Base-by-base conservation (phyloP, 2,113 vertebrate genomes). In the Amphilophus citrinellus region DNA sequence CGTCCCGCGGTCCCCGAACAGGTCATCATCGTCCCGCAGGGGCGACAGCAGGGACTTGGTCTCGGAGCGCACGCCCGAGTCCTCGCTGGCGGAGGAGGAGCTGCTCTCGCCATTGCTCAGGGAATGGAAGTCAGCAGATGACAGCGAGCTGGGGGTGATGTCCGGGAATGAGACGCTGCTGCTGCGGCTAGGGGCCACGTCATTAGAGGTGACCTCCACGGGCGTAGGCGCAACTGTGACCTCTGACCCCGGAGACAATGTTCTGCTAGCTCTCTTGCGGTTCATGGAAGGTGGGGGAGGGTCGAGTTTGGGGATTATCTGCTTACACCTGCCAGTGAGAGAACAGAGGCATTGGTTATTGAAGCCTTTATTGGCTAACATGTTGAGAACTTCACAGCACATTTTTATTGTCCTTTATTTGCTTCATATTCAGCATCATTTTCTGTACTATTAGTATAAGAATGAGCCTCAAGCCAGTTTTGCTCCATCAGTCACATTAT, bases 261-360 rank as follows among this genome's bases (percentile, higher is more conserved):
- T 96, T 90, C 97, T 95, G 88, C 95, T 95, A 0, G 95, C 94
- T 15, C 97, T 93, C 68, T 97, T 97, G 35, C 97, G 95, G 89
- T 89, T 96, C 60, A 93, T 50, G 62, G 95, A 92, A 5, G 96
- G 95, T 0, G 96, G 97, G 0, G 96, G 97, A 0, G 96, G 96
- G 80, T 97, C 96, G 8, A 98, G 93, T 83, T 96, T 97, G 63
- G 96, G 97, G 60, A 97, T 96, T 79, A 93, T 93, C 22, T 95
- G 95, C 71, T 95, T 93, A 65, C 71, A 91, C 91, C 97, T 97
- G 95, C 65, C n/a, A 13, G 56, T 7, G 5, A 82, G 24, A 88
- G 37, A 89, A 79, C 27, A 77, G 32, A 58, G 15, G 5, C 0
- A 32, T 3, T 0, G 20, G 35, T 86, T 80, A 77, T 58, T 37